A percentile compares a stretch with the other conserved stretches of the same genome.
Evolutionary conservation across 2,797 vertebrate genomes (phyloP).

Genomic region (Macropus fuliginosus): DNA sequence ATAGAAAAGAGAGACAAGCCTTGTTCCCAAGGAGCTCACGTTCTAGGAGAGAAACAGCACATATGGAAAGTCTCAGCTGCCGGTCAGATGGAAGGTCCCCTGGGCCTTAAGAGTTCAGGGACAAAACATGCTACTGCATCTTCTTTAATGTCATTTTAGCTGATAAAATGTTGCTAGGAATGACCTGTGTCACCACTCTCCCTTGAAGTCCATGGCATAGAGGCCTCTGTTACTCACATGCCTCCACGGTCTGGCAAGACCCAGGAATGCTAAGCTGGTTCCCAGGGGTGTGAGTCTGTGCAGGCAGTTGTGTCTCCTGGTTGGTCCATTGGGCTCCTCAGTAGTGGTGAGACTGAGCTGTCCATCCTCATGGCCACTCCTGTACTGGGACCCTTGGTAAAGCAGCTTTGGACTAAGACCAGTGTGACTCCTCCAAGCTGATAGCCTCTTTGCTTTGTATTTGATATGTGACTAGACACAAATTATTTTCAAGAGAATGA

Average conservation of each 20-base stretch:
- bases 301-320: neutral
- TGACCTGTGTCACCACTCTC: neutral
- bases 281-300: neutral
- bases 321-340: neutral
- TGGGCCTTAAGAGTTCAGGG: neutral
- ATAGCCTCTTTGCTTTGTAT: neutral
- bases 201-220: neutral
- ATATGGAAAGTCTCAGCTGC: neutral
- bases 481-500: neutral
- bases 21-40: neutral
- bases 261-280: neutral
- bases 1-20: neutral
- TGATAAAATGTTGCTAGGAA: neutral
- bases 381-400: neutral
- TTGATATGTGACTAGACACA: neutral
- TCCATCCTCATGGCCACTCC: neutral
- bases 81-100: neutral
- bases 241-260: neutral
- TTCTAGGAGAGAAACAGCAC: neutral
- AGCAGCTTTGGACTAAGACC: conserved; percentile 9
- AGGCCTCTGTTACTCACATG: neutral
- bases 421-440: neutral
- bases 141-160: neutral
- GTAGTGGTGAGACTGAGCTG: neutral
- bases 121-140: neutral